Evolutionary conservation across 2,888 invertebrate species (phyloP), one percentile per base, ranked within the genome.

Genomic region (Monopis laevigella): DNA sequence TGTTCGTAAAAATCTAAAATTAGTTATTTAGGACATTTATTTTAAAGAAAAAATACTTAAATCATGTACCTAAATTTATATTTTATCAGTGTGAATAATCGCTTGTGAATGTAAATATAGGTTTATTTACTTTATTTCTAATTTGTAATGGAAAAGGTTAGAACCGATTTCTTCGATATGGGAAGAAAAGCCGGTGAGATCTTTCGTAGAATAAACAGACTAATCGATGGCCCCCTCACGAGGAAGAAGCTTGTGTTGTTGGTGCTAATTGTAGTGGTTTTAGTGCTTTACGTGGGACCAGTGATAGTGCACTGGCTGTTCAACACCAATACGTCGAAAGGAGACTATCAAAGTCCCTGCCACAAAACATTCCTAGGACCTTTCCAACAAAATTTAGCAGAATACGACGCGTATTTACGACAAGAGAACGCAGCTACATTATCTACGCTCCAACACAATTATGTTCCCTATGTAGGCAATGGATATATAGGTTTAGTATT

Each of bases 401-500:
- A 87, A 45, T 87, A 86, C 56, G 88, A 89, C 58, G 87, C 86
- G 6, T 87, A 88, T 56, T 70, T 90, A 46, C 71, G 86, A 45
- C 62, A 66, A 27, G 86, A 88, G 54, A 74, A 83, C 41, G 68
- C 83, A 10, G 78, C 84, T 3, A 69, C 75, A 3, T 52, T 77
- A 26, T 60, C 63, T 12, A 66, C 80, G 2, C 72, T 78, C 11
- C 85, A 86, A 51, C 82, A 83, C 30, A 78, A 83, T 48, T 88
- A 86, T 54, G 81, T 89, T 61, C 89, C 90, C 51, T 90, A 89
- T 54, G 82, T 88, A 43, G 92, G 91, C 8, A 92, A 92, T 66
- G 92, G 92, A 1, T 72, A 86, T 44, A 69, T 91, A 45, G 91
- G 89, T 0, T 52, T 89, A 27, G 80, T 86, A 27, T 66, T 90